Base-by-base conservation (phyloP, 2,888 invertebrate species). In the Ophion costatus region DNA sequence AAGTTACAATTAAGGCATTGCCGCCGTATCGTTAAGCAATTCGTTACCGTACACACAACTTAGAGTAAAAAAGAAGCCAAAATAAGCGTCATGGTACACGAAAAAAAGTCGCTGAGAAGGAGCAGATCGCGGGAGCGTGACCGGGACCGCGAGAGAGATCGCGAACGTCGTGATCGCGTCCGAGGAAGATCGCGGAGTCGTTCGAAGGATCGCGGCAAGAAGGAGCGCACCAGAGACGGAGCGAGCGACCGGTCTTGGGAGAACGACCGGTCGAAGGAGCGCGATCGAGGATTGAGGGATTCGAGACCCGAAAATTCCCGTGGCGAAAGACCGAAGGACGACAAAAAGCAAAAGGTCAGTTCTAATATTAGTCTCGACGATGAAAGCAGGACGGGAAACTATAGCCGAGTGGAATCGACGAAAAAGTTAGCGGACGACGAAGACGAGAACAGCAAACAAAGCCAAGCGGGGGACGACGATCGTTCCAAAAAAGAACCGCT, bases 401-500 rank as follows among this genome's bases (percentile, higher is more conserved):
- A 14, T 9, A 38, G 92, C 29, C 94, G 94, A 17, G 94, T 94
- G 1, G 94, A 95, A 77, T 91, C 3, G 0, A 33, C 70, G 71
- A 76, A 64, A 88, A 91, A 79, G 90, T 90, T 57, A n/a, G 93
- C 94, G 56, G 86, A 93, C 24, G 91, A 89, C 14, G 94, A 94
- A 24, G 94, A 94, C 10, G 90, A 93, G 6, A 92, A 93, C 0
- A 92, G 92, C 2, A 85, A 87, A 17, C 93, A 93, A 20, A 87
- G 86, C 14, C 94, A 94, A 42, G 92, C 93, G 9, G 89, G 92
- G 5, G 90, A 89, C 0, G 89, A 91, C 2, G 84, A 90, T 42
- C 59, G 61, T 22, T 11, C 45, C 11, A 96, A 96, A 89, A 96
- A 95, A 73, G 99, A 99, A 92, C 99, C 99, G 0, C 94, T 99